A percentile compares a stretch with the other conserved stretches of the same genome.
These are phyloP conservation scores for Hylia prasina DNA, from an alignment of 2,113 vertebrate species.

Conservation along the genomic window DNA sequence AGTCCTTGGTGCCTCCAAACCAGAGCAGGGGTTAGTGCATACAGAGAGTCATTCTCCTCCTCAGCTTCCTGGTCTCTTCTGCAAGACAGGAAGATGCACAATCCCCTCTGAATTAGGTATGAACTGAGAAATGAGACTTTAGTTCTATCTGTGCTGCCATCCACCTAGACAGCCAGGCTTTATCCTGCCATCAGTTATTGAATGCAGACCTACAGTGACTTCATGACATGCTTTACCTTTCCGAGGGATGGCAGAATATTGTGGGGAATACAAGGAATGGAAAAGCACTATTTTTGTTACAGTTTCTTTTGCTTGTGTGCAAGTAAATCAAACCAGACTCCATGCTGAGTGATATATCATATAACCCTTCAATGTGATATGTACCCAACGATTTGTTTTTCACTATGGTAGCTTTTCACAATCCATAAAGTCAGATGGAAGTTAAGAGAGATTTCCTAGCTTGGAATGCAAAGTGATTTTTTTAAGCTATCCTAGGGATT, in stretches of 20 bases:
- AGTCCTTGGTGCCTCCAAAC: slow-evolving; percentile 40
- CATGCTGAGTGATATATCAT: slow-evolving; percentile 51
- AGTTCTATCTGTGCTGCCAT: neutral
- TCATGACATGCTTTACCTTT: neutral
- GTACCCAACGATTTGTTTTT: slow-evolving; percentile 51
- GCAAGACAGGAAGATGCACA: neutral
- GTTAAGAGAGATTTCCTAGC: slow-evolving; percentile 4
- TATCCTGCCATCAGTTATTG: slow-evolving; percentile 1
- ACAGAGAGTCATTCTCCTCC: neutral
- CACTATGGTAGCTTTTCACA: slow-evolving; percentile 57
- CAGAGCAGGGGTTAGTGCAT: slow-evolving; percentile 19
- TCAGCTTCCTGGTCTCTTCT: neutral
- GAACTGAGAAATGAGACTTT: neutral
- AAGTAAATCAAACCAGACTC: slow-evolving; percentile 58
- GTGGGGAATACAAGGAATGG: neutral
- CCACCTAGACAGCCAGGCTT: neutral
- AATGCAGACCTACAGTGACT: neutral
- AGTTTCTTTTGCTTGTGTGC: slow-evolving; percentile 20
- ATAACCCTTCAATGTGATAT: slow-evolving; percentile 26
- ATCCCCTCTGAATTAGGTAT: neutral
- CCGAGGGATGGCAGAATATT: neutral
- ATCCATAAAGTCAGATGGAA: slow-evolving; percentile 53
- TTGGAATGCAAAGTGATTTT: slow-evolving; percentile 46
- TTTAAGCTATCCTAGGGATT: neutral
- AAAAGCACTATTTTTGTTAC: slow-evolving; percentile 39